Conservation (phyloP, 2,888 invertebrate genomes). For the Magallana nippona region DNA sequence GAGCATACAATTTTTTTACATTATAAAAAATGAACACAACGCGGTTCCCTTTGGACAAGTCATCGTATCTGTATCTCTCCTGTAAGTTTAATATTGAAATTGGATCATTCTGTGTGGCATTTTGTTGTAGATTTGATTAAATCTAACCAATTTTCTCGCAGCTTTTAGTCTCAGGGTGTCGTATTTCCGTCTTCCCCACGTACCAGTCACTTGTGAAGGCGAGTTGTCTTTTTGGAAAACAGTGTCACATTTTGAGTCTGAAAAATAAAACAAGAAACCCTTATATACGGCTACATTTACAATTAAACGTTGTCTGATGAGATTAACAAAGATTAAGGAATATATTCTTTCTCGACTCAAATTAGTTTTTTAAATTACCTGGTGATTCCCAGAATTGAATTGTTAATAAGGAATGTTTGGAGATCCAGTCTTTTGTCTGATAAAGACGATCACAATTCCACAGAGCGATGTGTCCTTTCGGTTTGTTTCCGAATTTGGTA, state of each 20-base stretch:
- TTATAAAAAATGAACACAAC: constrained; percentile 4
- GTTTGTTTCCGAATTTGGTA: constrained; percentile 70
- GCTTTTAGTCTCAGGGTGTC: background rate
- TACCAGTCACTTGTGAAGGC: no score
- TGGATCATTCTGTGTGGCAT: background rate
- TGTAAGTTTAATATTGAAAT: background rate
- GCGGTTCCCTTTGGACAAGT: background rate
- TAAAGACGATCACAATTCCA: constrained; percentile 78
- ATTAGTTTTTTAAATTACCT: constrained; percentile 61
- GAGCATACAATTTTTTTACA: background rate
- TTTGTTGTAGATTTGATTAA: background rate
- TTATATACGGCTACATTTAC: background rate
- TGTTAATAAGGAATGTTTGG: constrained; percentile 73
- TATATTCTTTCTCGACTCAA: no score
- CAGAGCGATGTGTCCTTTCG: constrained; percentile 76
- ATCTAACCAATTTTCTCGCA: constrained; percentile 1
- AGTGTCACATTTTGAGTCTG: no score
- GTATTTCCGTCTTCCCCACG: background rate
- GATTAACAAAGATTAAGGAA: no score
- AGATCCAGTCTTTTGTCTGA: constrained; percentile 75
- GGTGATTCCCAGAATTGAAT: constrained; percentile 79
- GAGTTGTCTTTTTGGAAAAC: no score
- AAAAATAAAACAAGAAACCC: no score
- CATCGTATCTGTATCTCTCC: constrained; percentile 34
- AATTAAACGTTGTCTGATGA: no score